Evolutionary conservation across 2,888 invertebrate species (phyloP).

Genomic region (Acheta domesticus): DNA sequence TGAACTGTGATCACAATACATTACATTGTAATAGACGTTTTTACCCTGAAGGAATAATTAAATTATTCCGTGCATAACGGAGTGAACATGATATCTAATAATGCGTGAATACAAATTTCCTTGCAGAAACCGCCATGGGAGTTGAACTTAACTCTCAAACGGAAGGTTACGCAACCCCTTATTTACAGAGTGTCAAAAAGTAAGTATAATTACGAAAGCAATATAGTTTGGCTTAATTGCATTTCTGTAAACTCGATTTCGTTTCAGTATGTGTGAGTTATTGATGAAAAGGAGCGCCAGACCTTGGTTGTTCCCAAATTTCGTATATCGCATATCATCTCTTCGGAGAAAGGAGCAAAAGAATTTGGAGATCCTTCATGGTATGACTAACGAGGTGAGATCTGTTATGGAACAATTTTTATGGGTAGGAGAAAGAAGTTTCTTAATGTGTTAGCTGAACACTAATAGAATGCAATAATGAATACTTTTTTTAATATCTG

Average conservation of each 20-base stretch:
- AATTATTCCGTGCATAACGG: too few species aligned
- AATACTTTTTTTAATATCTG: too few species aligned
- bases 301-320: slow-evolving; percentile 30
- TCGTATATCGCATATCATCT: slow-evolving; percentile 22
- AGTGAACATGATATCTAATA: too few species aligned
- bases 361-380: slow-evolving; percentile 28
- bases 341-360: slow-evolving; percentile 26
- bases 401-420: too few species aligned
- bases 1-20: too few species aligned
- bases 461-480: too few species aligned
- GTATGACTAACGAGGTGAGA: slow-evolving; percentile 27
- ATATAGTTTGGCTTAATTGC: not conserved
- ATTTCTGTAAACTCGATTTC: too few species aligned
- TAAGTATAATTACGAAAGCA: not conserved
- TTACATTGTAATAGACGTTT: too few species aligned
- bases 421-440: too few species aligned
- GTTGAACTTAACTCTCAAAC: not conserved
- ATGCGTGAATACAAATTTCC: not conserved
- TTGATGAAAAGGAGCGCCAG: not conserved
- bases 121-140: not conserved
- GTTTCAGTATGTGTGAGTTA: not conserved
- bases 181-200: not conserved
- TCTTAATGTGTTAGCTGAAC: too few species aligned
- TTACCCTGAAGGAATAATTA: too few species aligned
- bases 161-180: not conserved